Base-by-base conservation (phyloP, 2,797 vertebrate species). In the Acipenser ruthenus region DNA sequence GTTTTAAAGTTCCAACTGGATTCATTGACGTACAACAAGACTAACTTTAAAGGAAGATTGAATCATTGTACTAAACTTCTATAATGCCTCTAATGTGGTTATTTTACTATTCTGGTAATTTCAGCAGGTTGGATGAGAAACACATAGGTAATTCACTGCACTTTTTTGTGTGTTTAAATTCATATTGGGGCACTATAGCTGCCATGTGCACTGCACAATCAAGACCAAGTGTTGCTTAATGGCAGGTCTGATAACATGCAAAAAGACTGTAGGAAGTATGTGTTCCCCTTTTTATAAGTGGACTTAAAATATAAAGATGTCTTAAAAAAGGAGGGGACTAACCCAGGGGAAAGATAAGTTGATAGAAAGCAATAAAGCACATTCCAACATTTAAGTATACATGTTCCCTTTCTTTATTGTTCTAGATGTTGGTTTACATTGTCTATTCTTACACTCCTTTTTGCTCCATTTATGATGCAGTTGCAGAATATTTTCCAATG, bases 331-430 rank as follows among this genome's bases (percentile, higher is more conserved):
- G 63, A 72, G 75, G 65, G 73, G 37, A 37, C 37, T 15, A 69
- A 55, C 75, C 67, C 68, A 10, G 53, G 53, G 60, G 18, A 65
- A 67, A 73, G 60, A 11, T 67, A 75, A 68, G 60, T 78, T 80
- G 78, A 74, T 85, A 82, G 90, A 90, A 93, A 95, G 94, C 95
- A 98, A 97, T 96, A 95, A 94, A 87, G 77, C 82, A 83, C 84
- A 84, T 88, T 75, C 89, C 80, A 60, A 75, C 85, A 75, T 78
- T 86, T 81, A 82, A 79, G 90, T 88, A 84, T 55, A 5, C 71
- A 68, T 60, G 52, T 69, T 47, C 15, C 59, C 83, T 18, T 18
- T 49, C 50, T 72, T 90, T 89, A 86, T 85, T 88, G 82, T 89
- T 67, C 87, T 74, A 81, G 9, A 80, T 84, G 83, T 82, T 81